phyloP scores from a whole-genome alignment of 2,113 vertebrate species.

The Nibea coibor region DNA sequence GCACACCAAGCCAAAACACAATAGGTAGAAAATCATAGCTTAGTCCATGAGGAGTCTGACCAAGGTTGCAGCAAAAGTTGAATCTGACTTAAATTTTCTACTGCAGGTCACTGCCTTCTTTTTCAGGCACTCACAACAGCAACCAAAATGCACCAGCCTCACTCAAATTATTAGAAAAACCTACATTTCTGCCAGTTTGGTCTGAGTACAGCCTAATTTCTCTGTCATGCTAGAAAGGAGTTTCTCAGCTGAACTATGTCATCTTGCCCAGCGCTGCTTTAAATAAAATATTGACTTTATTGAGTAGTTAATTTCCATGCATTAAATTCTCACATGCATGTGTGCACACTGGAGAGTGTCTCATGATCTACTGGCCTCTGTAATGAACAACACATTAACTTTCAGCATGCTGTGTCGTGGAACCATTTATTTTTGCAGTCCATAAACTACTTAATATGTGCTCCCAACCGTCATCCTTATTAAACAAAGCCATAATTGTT shows the following conservation, averaged over 20 bases:
- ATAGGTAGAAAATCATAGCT: too few species aligned
- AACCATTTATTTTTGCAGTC: constrained; percentile 20
- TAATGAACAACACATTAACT: constrained; percentile 46
- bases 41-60: too few species aligned
- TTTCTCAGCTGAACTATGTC: neutral
- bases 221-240: neutral
- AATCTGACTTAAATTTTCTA: too few species aligned
- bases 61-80: too few species aligned
- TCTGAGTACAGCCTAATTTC: too few species aligned
- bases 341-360: neutral
- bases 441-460: constrained; percentile 27
- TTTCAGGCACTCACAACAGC: too few species aligned
- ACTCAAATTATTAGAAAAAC: too few species aligned
- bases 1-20: too few species aligned
- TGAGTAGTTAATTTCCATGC: neutral
- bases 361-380: constrained; percentile 8
- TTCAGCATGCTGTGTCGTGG: neutral
- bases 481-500: constrained; percentile 46
- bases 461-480: constrained; percentile 22
- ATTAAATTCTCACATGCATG: constrained; percentile 1
- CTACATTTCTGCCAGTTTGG: too few species aligned
- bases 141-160: too few species aligned
- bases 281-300: neutral
- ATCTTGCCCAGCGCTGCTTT: neutral
- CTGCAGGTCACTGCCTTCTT: too few species aligned